Percentiles rank a stretch among this genome's conserved stretches.
Evolutionary conservation across 2,888 invertebrate genomes (phyloP).

Genomic region (Notodonta dromedarius): DNA sequence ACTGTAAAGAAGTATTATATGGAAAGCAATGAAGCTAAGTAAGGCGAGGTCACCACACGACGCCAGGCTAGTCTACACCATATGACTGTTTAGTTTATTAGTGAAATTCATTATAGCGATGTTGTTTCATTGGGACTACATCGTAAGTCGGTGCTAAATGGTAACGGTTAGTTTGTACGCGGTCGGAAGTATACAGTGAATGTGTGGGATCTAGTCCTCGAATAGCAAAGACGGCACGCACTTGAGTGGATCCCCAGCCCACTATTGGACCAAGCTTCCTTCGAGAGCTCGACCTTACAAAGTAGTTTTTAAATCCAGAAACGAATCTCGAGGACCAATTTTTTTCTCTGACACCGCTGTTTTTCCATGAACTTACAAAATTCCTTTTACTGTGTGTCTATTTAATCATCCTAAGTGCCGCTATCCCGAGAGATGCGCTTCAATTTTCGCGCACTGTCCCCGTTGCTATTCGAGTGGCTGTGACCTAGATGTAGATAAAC

Average conservation of each 20-base stretch:
- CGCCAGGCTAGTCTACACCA: conserved; percentile 30
- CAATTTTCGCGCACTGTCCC: not conserved
- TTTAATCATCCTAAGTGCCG: too few species aligned
- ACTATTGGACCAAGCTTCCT: too few species aligned
- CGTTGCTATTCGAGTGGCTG: not conserved
- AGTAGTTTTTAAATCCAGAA: too few species aligned
- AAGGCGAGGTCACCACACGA: conserved; percentile 17
- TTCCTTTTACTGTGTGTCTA: too few species aligned
- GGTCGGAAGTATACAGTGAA: not conserved
- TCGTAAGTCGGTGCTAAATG: conserved; percentile 59
- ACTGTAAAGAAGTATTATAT: not conserved
- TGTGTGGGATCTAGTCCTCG: too few species aligned
- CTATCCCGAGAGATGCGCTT: not conserved
- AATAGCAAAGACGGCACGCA: too few species aligned
- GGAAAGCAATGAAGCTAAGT: conserved; percentile 12
- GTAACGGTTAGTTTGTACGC: conserved; percentile 14
- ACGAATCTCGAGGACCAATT: too few species aligned
- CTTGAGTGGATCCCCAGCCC: too few species aligned
- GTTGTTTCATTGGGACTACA: conserved; percentile 16
- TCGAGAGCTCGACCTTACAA: too few species aligned
- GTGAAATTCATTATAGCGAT: conserved; percentile 10
- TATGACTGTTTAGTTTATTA: not conserved
- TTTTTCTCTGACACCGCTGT: too few species aligned
- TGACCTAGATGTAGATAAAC: conserved; percentile 1
- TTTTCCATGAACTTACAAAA: too few species aligned